Evolutionary conservation across 2,888 invertebrate species (phyloP).

Genomic region (Drepana falcataria): DNA sequence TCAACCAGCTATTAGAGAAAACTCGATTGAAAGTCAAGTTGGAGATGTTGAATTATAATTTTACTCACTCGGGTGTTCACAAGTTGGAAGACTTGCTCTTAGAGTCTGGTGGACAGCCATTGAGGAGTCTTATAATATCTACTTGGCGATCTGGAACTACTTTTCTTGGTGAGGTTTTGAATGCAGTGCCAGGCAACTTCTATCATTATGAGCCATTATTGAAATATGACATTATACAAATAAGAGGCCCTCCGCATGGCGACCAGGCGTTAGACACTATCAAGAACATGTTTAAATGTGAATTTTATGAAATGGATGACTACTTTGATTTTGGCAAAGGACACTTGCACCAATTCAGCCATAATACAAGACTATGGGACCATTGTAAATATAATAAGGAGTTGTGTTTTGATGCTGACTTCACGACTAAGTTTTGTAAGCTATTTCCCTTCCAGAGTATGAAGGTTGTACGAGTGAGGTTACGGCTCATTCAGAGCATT

Average conservation of each 20-base stretch:
- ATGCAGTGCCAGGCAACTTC: conserved; percentile 90
- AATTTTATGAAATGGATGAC: conserved; percentile 85
- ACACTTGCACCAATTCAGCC: conserved; percentile 89
- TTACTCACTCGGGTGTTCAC: conserved; percentile 55
- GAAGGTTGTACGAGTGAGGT: conserved; percentile 89
- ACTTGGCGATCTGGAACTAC: conserved; percentile 95
- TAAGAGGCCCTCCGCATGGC: conserved; percentile 86
- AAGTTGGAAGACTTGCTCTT: conserved; percentile 83
- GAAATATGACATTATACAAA: conserved; percentile 89
- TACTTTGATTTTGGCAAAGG: conserved; percentile 88
- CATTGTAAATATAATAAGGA: conserved; percentile 82
- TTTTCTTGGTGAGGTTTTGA: conserved; percentile 90
- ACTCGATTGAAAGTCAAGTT: conserved; percentile 52
- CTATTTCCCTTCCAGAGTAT: conserved; percentile 93
- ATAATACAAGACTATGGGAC: conserved; percentile 90
- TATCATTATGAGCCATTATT: conserved; percentile 94
- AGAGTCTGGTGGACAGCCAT: conserved; percentile 84
- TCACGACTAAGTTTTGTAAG: conserved; percentile 87
- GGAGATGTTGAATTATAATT: conserved; percentile 62
- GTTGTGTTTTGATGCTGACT: conserved; percentile 75
- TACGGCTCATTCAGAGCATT: conserved; percentile 84
- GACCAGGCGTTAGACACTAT: conserved; percentile 82
- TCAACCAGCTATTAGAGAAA: conserved; percentile 59
- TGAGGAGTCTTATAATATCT: conserved; percentile 88
- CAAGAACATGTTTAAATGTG: conserved; percentile 86